Percentiles rank a stretch among this genome's conserved stretches.
These are phyloP conservation scores for Thryonomys swinderianus DNA, from an alignment of 2,113 vertebrate genomes.

Conservation along the genomic window DNA sequence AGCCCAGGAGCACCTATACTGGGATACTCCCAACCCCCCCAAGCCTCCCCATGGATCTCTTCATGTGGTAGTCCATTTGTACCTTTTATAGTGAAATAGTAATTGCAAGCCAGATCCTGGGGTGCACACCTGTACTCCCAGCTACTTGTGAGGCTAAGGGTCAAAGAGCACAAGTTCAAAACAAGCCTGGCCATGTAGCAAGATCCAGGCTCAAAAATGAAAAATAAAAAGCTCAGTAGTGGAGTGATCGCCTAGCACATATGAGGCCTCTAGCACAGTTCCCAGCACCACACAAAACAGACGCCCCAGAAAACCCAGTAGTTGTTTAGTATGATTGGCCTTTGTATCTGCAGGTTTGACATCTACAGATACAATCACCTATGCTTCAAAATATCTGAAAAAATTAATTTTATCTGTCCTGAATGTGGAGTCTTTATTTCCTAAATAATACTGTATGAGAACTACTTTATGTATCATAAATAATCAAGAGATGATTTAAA, in stretches of 20 bases:
- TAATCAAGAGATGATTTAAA: neutral
- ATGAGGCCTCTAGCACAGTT: neutral
- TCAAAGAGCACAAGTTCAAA: neutral
- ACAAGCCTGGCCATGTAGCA: neutral
- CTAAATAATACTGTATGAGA: neutral
- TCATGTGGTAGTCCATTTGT: neutral
- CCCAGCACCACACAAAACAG: neutral
- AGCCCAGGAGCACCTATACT: neutral
- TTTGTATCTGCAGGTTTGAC: no score
- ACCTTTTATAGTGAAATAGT: neutral
- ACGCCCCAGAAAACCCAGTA: neutral
- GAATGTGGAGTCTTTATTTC: neutral
- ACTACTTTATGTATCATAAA: neutral
- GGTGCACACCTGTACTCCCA: neutral
- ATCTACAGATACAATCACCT: neutral
- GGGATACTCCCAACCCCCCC: neutral
- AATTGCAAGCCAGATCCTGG: neutral
- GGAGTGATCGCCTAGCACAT: neutral
- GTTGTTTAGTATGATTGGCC: neutral
- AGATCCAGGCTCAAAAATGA: neutral
- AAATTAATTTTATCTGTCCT: neutral
- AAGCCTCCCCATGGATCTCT: neutral
- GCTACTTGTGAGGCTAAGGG: neutral
- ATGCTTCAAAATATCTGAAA: neutral
- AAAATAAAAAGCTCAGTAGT: neutral